Evolutionary conservation across 2,797 vertebrate species (phyloP), one percentile per base, ranked within the genome.

Genomic region (Mionectes olivaceus): DNA sequence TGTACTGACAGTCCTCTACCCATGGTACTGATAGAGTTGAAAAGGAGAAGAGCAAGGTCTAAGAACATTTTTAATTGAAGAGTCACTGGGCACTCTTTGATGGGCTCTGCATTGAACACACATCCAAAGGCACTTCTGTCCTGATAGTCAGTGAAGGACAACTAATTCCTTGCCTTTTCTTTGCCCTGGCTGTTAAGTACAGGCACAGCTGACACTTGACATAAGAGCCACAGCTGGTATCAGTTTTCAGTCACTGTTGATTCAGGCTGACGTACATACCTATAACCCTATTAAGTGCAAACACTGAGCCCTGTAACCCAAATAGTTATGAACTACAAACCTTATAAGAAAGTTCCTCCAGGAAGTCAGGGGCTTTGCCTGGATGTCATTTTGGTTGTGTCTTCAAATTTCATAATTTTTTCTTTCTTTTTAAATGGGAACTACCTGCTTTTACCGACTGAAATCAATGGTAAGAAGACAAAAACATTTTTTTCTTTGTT

Each of bases 401-500:
- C 80, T 89, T 64, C 56, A 89, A 55, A 92, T 25, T 59, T 73
- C 33, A 16, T 5, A 43, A 56, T 57, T 35, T 30, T 47, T 81
- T 67, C 53, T 32, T 17, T 49, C 32, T 67, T 89, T 91, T 43
- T 69, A 86, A 59, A 86, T n/a, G 28, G 73, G 25, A 97, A 84
- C 76, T 57, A 83, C 69, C 84, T 10, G 75, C 11, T 65, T 56
- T 67, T 1, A 0, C 6, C 87, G 52, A 78, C 37, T 93, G 75
- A 91, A 97, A 88, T 49, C 57, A 95, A 82, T 57, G 21, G 13
- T 56, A 81, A 83, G 23, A 32, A 78, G 49, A 74, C 9, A 88
- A 83, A 93, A 46, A 0, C 22, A 28, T 30, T 55, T 79, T 56
- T 91, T 81, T 24, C 32, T 76, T 90, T 71, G 9, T 69, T 84